A percentile compares a stretch with the other conserved stretches of the same genome.
These are phyloP conservation scores for Xestoiulus laeticollis DNA, from an alignment of 2,888 invertebrate genomes.

Conservation along the genomic window DNA sequence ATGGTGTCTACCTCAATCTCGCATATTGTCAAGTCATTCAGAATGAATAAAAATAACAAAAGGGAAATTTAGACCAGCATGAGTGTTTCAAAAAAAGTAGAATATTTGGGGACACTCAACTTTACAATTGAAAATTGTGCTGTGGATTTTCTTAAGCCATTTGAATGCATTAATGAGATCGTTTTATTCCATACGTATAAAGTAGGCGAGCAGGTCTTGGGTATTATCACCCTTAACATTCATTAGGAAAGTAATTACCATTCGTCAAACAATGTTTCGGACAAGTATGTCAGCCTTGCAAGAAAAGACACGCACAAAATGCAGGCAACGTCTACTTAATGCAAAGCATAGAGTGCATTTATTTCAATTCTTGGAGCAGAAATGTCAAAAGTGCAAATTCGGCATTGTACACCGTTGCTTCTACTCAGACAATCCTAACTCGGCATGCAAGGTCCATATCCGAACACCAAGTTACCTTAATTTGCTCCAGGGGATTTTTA, in stretches of 20 bases:
- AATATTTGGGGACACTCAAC: constrained; percentile 43
- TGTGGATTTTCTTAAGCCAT: not conserved
- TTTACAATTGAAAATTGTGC: not conserved
- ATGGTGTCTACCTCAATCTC: constrained; percentile 35
- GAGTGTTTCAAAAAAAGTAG: not conserved
- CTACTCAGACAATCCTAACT: not conserved
- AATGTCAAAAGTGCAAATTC: not conserved
- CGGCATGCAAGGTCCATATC: not conserved
- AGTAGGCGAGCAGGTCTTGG: constrained; percentile 15
- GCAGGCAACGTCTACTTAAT: constrained; percentile 11
- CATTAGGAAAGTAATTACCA: constrained; percentile 34
- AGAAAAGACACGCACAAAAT: not conserved
- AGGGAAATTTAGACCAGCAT: constrained; percentile 38
- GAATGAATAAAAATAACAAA: constrained; percentile 29
- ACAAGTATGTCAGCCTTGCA: constrained; percentile 12
- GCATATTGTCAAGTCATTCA: constrained; percentile 30
- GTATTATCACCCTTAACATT: constrained; percentile 41
- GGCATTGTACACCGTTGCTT: not conserved
- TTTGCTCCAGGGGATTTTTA: not conserved
- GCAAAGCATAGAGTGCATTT: not conserved
- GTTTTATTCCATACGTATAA: not conserved
- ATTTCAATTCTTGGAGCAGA: not conserved
- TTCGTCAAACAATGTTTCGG: not conserved
- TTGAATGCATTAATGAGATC: constrained; percentile 13
- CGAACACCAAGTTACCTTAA: not conserved